phyloP scores from a whole-genome alignment of 1,140 invertebrate genomes.

The Triops cancriformis region DNA sequence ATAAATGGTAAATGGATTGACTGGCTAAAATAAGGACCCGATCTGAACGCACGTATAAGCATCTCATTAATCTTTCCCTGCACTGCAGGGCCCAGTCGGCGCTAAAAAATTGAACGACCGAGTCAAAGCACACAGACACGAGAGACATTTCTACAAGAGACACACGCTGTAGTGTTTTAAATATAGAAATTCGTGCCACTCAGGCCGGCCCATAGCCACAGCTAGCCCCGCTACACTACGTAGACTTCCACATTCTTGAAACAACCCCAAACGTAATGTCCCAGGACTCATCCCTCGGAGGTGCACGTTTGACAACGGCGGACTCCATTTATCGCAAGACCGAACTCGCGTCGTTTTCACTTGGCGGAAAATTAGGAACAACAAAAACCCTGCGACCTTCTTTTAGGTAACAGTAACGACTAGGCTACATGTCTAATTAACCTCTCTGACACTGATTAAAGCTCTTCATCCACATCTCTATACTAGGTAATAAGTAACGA shows the following conservation, averaged over 20 bases:
- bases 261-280: not conserved
- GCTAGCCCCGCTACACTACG: not conserved
- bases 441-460: no score
- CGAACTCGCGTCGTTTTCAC: no score
- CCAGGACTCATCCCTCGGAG: not conserved
- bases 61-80: not conserved
- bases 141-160: not conserved
- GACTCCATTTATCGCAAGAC: not conserved
- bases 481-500: no score
- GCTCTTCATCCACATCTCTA: no score
- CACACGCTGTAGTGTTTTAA: not conserved
- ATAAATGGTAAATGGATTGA: no score
- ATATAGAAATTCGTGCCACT: not conserved
- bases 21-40: no score
- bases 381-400: no score
- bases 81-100: not conserved
- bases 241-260: not conserved
- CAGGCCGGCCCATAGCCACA: not conserved
- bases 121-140: not conserved
- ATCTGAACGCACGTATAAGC: no score
- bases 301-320: not conserved
- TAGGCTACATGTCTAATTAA: no score
- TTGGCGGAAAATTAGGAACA: no score
- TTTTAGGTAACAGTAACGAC: no score
- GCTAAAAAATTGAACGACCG: not conserved